Conservation (phyloP, 2,888 invertebrate species). For the Melolontha melolontha region DNA sequence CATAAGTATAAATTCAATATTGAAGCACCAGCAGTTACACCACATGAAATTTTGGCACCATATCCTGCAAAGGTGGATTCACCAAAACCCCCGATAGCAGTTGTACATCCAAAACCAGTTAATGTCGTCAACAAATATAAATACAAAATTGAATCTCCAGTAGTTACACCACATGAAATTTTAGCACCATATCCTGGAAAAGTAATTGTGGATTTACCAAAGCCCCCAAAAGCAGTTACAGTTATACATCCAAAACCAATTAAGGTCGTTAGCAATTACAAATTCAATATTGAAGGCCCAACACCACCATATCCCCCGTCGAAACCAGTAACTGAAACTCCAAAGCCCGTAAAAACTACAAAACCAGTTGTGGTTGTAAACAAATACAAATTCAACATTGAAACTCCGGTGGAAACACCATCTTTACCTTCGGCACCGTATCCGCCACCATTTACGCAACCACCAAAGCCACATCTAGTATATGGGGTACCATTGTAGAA, state of each 20-base stretch:
- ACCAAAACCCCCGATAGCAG: not conserved
- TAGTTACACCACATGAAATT: not conserved
- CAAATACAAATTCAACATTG: constrained; percentile 3
- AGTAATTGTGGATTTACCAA: not conserved
- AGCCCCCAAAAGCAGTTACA: too few species aligned
- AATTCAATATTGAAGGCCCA: too few species aligned
- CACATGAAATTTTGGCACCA: not conserved
- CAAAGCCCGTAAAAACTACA: too few species aligned
- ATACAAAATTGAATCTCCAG: constrained; percentile 10
- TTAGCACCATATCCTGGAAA: not conserved
- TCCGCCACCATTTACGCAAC: not conserved
- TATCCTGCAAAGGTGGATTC: not conserved
- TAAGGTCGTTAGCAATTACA: too few species aligned
- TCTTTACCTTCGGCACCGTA: not conserved
- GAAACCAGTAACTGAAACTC: too few species aligned
- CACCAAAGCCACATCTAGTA: too few species aligned
- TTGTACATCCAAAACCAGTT: not conserved
- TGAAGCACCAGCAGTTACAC: not conserved
- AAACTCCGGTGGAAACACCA: not conserved
- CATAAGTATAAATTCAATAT: constrained; percentile 2
- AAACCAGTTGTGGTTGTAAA: not conserved
- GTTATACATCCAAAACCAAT: too few species aligned
- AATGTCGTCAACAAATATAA: not conserved
- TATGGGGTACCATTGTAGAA: not conserved
- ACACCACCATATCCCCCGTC: too few species aligned